Conservation (phyloP, 2,888 invertebrate species). For the Heliconius hortense region DNA sequence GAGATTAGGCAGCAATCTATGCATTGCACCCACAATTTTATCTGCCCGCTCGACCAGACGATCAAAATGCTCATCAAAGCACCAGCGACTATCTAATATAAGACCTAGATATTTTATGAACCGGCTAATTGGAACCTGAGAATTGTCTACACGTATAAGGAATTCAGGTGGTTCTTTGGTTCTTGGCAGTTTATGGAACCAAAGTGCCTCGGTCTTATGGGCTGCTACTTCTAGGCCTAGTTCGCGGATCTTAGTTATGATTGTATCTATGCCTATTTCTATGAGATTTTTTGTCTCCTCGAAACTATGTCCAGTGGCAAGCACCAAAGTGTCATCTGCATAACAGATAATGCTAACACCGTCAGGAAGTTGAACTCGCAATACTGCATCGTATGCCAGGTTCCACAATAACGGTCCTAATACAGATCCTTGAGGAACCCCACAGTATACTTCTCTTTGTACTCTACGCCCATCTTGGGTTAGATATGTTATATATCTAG, state of each 20-base stretch:
- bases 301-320: too few relatives aligned
- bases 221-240: constrained; percentile 35
- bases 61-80: constrained; percentile 34
- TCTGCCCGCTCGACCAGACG: constrained; percentile 25
- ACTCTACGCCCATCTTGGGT: constrained; percentile 12
- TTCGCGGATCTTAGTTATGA: constrained; percentile 18
- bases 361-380: too few relatives aligned
- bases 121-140: constrained; percentile 4
- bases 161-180: constrained; percentile 10
- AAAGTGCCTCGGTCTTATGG: constrained; percentile 39
- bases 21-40: constrained; percentile 31
- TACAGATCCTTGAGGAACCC: too few relatives aligned
- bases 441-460: constrained; percentile 31
- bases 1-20: constrained; percentile 32
- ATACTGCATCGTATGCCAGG: too few relatives aligned
- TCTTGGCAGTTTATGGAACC: constrained; percentile 32
- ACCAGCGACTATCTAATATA: constrained; percentile 34
- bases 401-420: too few relatives aligned
- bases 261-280: too few relatives aligned
- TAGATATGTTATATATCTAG: background rate
- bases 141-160: constrained; percentile 26
- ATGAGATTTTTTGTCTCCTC: too few relatives aligned
- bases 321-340: constrained; percentile 39
- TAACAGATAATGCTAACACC: constrained; percentile 34
- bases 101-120: constrained; percentile 34